Base-by-base conservation (phyloP, 2,888 invertebrate genomes). In the Ligdia adustata region DNA sequence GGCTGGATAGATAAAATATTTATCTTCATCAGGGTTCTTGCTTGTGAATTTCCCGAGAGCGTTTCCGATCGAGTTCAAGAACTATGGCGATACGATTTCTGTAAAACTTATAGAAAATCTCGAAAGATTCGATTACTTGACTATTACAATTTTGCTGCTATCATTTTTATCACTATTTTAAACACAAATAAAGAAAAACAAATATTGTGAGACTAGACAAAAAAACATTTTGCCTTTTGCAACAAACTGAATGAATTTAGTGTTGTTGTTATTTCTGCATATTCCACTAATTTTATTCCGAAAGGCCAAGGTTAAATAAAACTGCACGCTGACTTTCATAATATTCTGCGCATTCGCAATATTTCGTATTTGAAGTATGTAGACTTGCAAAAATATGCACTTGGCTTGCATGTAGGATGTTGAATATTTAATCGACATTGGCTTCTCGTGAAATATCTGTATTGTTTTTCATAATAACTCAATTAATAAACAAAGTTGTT, bases 261-360 rank as follows among this genome's bases (percentile, higher is more conserved):
- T 29, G 22, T 39, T 39, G 7, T 39, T 29, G 20, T 29, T 13
- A 1, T 27, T 15, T 15, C 12, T 18, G 16, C 14, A 7, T 16
- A 9, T 40, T 22, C 20, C 29, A 31, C 9, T 31, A 28, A 46
- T 34, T 37, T 32, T 13, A 37, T 42, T 41, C 35, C 5, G 32
- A 47, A 48, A 48, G 48, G 48, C 42, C 48, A 48, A 48, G 48
- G 48, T 42, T 42, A 41, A 26, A 13, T 14, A 18, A 24, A 22
- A 28, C 39, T 15, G 46, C 29, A 40, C 40, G 24, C 24, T 24
- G 15, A 28, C 48, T 48, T 48, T 48, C 48, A 42, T 38, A 47
- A 45, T 9, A 26, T 3, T 16, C 12, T 12, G 26, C 16, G 16
- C 16, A 9, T 11, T 18, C 13, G 41, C 39, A 39, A 31, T 22